Evolutionary conservation across 2,797 vertebrate genomes (phyloP), one percentile per base, ranked within the genome.

Genomic region (Gallinago stenura): DNA sequence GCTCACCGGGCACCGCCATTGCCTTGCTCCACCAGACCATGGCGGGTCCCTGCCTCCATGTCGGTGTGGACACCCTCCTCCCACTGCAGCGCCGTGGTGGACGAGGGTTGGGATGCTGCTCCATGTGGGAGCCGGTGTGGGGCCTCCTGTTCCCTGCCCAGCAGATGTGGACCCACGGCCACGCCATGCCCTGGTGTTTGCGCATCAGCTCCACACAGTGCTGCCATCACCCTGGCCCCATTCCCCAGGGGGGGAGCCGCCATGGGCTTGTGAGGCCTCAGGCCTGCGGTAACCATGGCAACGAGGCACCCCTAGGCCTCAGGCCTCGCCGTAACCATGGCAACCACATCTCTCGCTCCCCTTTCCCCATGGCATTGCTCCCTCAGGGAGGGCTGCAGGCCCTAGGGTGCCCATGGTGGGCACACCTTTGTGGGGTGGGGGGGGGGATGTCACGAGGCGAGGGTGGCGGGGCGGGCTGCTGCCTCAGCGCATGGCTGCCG

Each of bases 401-500:
- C 43, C 24, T 0, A 10, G 89, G 79, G 80, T 64, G 72, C 25
- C 91, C 45, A 35, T 6, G 69, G 83, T 1, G n/a, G 83, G 57
- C 3, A 2, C 58, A 46, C 83, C 65, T 39, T 19, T 43, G 43
- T 18, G 43, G 43, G 18, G 45, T 18, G 78, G 68, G 79, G 93
- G 37, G 37, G 37, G 37, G 37, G 37, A 39, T 39, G 88, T 93
- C 94, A 94, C 60, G 95, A 97, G 97, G 97, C 91, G 93, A 97
- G 87, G 43, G 87, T 39, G 76, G 96, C 72, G 73, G 91, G n/a
- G 51, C 85, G 16, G 95, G 92, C 88, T 96, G 96, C 97, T 81
- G 97, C 97, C 98, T 99, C 99, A 99, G 99, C 99, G 98, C 98
- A 99, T 98, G 98, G 97, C 97, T 93, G 97, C 93, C 90, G 73